Evolutionary conservation across 2,888 invertebrate genomes (phyloP).

Genomic region (Aphelenchoides bicaudatus): DNA sequence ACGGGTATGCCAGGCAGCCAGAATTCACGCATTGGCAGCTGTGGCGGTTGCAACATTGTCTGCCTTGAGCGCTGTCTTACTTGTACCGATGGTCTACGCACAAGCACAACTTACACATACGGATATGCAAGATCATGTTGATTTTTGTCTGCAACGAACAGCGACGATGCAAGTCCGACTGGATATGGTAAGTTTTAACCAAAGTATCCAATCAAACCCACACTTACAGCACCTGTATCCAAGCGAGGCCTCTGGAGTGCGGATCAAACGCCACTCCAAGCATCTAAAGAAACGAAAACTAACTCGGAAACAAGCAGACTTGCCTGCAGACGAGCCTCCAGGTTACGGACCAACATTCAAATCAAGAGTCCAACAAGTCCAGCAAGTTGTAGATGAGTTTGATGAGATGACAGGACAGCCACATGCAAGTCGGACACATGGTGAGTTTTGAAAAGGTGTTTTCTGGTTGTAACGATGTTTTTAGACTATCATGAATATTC

Average conservation of each 20-base stretch:
- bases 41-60: neutral
- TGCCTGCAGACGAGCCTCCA: neutral
- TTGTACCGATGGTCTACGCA: constrained; percentile 3
- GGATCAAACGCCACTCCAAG: neutral
- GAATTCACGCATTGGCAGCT: neutral
- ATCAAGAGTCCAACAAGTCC: neutral
- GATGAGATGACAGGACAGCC: too few species aligned
- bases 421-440: constrained; percentile 2
- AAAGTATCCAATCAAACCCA: neutral
- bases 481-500: too few species aligned
- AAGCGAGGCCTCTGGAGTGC: too few species aligned
- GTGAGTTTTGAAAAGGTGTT: too few species aligned
- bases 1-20: too few species aligned
- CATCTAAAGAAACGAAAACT: neutral
- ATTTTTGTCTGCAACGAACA: constrained; percentile 12
- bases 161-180: constrained; percentile 7
- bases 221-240: neutral
- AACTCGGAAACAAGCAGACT: neutral
- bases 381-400: too few species aligned
- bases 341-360: neutral
- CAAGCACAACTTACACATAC: constrained; percentile 3
- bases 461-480: too few species aligned
- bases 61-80: constrained; percentile 4
- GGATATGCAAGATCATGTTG: constrained; percentile 7
- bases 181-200: constrained; percentile 10